phyloP scores from a whole-genome alignment of 2,888 invertebrate species.

The Ophioninae sp. region DNA sequence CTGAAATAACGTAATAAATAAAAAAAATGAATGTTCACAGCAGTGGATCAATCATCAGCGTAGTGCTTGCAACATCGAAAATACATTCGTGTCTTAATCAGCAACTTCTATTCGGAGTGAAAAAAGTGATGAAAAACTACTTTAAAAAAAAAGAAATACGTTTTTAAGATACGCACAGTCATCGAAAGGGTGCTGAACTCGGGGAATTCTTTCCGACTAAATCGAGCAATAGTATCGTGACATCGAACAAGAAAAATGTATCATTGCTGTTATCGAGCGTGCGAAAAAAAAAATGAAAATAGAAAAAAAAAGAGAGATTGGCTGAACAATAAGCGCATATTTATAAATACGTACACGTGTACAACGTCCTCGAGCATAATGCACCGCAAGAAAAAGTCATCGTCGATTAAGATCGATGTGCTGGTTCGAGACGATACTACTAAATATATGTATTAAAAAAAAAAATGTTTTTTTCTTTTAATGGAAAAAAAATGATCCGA shows the following conservation, averaged over 20 bases:
- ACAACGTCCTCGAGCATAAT: constrained; percentile 64
- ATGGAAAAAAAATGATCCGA: background rate
- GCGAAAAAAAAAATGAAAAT: constrained; percentile 1
- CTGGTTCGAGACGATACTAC: constrained; percentile 61
- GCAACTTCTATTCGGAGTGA: constrained; percentile 3
- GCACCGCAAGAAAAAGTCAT: constrained; percentile 64
- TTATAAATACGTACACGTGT: constrained; percentile 63
- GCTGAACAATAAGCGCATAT: constrained; percentile 58
- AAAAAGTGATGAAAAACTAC: background rate
- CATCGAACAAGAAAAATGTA: constrained; percentile 41
- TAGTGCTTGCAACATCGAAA: background rate
- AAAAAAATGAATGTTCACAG: no score
- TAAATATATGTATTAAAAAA: constrained; percentile 30
- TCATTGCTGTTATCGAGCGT: constrained; percentile 38
- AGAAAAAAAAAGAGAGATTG: constrained; percentile 8
- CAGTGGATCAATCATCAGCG: background rate
- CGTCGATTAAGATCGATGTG: constrained; percentile 63
- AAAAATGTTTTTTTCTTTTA: background rate
- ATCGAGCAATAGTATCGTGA: constrained; percentile 20
- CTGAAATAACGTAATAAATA: no score
- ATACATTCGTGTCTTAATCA: background rate
- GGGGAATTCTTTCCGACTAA: constrained; percentile 10
- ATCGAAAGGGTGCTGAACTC: constrained; percentile 38
- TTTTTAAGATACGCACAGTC: background rate
- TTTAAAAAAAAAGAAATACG: constrained; percentile 5